Conservation (phyloP, 2,888 invertebrate species). For the Tetropium fuscum region DNA sequence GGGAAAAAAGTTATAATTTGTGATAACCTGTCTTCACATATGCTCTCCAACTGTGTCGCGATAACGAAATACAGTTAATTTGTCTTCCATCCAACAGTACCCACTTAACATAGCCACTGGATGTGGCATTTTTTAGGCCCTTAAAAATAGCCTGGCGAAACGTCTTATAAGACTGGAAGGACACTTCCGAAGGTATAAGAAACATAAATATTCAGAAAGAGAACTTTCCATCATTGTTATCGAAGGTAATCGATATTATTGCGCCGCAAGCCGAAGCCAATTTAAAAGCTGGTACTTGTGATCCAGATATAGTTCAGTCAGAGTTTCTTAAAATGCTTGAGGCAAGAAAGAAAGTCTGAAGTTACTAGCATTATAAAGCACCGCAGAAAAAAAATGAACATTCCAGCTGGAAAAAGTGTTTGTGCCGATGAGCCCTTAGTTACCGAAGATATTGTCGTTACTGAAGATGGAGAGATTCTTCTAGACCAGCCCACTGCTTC, state of each 20-base stretch:
- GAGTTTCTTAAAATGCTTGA: too few relatives aligned
- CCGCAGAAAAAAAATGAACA: too few relatives aligned
- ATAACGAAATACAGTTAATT: conserved; percentile 1
- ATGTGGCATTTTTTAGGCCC: conserved; percentile 17
- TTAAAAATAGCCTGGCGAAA: conserved; percentile 16
- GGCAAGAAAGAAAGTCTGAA: too few relatives aligned
- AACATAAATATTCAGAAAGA: conserved; percentile 21
- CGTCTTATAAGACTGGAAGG: conserved; percentile 12
- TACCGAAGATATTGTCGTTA: too few relatives aligned
- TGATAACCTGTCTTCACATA: background rate
- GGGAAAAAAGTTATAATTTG: too few relatives aligned
- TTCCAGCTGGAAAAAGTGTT: too few relatives aligned
- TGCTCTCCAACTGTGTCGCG: conserved; percentile 1
- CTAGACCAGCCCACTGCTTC: too few relatives aligned
- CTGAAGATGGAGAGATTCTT: too few relatives aligned
- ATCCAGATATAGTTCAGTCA: conserved; percentile 13
- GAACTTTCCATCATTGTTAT: conserved; percentile 8
- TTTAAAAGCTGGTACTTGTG: too few relatives aligned
- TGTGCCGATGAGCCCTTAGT: too few relatives aligned
- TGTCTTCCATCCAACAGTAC: conserved; percentile 1
- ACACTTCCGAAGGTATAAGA: conserved; percentile 21
- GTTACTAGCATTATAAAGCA: too few relatives aligned
- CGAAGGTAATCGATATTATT: conserved; percentile 8
- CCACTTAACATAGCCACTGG: conserved; percentile 11
- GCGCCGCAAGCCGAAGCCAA: conserved; percentile 1